Conservation (phyloP, 2,797 vertebrate genomes). For the Phalanger gymnotis region DNA sequence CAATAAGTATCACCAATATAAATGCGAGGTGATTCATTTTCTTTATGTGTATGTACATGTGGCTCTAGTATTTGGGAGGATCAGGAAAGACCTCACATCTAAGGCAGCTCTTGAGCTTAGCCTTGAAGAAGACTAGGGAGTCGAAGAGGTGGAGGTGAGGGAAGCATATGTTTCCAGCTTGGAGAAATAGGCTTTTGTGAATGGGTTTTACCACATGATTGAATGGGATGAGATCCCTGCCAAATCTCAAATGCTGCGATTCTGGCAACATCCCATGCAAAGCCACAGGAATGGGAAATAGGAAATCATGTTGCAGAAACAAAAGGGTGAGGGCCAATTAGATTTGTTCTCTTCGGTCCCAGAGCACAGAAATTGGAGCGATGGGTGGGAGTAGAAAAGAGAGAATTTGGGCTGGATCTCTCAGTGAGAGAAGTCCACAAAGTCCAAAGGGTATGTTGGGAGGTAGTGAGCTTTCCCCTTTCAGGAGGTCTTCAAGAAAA, state of each 20-base stretch:
- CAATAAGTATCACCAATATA: not conserved
- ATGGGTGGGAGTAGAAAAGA: not conserved
- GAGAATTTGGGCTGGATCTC: not conserved
- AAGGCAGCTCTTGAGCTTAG: not conserved
- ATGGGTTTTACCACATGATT: not conserved
- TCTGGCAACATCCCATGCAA: not conserved
- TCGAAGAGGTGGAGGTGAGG: not conserved
- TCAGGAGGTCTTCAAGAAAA: not conserved
- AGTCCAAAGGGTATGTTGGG: not conserved
- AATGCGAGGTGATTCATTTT: not conserved
- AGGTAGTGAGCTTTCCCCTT: not conserved
- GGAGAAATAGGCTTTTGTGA: not conserved
- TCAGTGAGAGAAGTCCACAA: not conserved
- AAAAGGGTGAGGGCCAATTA: not conserved
- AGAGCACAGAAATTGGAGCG: not conserved
- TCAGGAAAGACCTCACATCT: not conserved
- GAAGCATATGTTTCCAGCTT: not conserved
- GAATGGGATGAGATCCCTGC: not conserved
- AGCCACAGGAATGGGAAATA: not conserved
- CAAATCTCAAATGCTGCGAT: not conserved
- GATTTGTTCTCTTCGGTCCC: not conserved
- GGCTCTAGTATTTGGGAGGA: not conserved
- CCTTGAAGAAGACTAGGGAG: not conserved
- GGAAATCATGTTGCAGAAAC: not conserved
- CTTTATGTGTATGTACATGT: not conserved